These are phyloP conservation scores for Teinopalpus imperialis DNA, from an alignment of 2,888 invertebrate genomes.

Conservation along the genomic window DNA sequence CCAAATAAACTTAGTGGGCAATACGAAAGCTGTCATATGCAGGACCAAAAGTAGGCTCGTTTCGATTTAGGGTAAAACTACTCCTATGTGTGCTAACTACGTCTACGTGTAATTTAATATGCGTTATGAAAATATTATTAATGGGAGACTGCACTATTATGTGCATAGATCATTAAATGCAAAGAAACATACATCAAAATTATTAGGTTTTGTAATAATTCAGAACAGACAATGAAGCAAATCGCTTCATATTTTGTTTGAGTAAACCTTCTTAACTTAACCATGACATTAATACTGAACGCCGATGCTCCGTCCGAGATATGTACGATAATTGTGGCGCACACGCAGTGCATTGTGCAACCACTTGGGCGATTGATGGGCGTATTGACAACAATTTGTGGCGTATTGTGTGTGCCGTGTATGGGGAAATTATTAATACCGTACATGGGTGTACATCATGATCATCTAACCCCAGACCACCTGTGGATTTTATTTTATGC, in stretches of 20 bases:
- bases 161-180: too few species aligned
- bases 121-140: too few species aligned
- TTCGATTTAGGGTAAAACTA: too few species aligned
- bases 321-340: conserved; percentile 18
- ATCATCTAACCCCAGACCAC: conserved; percentile 12
- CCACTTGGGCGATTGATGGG: conserved; percentile 10
- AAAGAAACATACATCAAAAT: too few species aligned
- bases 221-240: neutral
- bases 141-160: too few species aligned
- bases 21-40: too few species aligned
- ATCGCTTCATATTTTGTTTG: conserved; percentile 9
- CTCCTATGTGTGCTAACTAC: too few species aligned
- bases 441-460: neutral
- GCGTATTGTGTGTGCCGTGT: conserved; percentile 14
- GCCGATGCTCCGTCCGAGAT: conserved; percentile 9
- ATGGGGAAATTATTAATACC: conserved; percentile 6
- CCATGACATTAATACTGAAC: neutral
- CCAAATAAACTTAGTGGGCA: too few species aligned
- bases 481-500: neutral
- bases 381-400: conserved; percentile 23
- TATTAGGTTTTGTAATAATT: neutral
- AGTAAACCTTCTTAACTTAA: conserved; percentile 17
- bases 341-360: conserved; percentile 24
- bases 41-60: too few species aligned
- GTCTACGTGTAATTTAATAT: too few species aligned